Evolutionary conservation across 2,113 vertebrate species (phyloP).

Genomic region (Bufo gargarizans): DNA sequence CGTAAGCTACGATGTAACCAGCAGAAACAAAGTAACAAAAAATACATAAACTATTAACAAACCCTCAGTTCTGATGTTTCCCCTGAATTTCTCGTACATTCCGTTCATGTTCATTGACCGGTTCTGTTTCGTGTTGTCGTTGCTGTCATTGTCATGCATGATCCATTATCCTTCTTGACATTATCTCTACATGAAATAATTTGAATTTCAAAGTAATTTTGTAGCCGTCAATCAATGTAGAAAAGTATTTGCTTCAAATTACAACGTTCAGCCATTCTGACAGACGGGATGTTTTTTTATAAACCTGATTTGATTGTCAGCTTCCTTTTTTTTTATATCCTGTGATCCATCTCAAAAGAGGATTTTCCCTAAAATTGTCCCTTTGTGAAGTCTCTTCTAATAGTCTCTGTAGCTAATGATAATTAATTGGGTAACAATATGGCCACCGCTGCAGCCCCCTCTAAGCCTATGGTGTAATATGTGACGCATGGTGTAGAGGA

Average conservation of each 20-base stretch:
- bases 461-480: too few relatives aligned
- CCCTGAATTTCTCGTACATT: not conserved
- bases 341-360: not conserved
- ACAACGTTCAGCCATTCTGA: constrained; percentile 32
- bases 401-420: not conserved
- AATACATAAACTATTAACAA: not conserved
- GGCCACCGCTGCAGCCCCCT: not conserved
- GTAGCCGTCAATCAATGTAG: constrained; percentile 17
- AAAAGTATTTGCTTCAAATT: constrained; percentile 45
- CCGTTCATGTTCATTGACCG: too few relatives aligned
- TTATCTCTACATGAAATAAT: constrained; percentile 50
- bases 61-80: not conserved
- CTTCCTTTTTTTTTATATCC: not conserved
- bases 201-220: constrained; percentile 44
- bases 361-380: not conserved
- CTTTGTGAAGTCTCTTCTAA: not conserved
- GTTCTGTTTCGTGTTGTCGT: constrained; percentile 19
- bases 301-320: constrained; percentile 27
- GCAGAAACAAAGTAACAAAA: too few relatives aligned
- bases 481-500: too few relatives aligned
- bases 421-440: not conserved
- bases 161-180: constrained; percentile 54
- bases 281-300: constrained; percentile 26
- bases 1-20: too few relatives aligned
- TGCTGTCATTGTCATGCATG: constrained; percentile 33